Evolutionary conservation across 1,140 invertebrate genomes (phyloP), one percentile per base, ranked within the genome.

Genomic region (Anastrepha ludens): DNA sequence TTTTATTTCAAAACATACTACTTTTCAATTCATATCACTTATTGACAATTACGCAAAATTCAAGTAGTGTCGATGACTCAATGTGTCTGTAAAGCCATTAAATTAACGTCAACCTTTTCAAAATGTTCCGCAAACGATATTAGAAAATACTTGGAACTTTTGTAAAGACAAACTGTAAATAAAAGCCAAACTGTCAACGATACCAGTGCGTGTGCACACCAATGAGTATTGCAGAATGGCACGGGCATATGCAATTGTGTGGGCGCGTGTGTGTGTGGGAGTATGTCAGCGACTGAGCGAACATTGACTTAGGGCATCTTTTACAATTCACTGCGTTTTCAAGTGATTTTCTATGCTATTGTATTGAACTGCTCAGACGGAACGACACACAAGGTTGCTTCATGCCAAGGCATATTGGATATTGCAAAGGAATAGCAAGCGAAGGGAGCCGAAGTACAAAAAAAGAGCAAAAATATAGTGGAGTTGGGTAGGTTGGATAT

Each of bases 271-370:
- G 17, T 74, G 67, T 15, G 41, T 47, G 41, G 2, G 3, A 6
- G 11, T 55, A 55, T 55, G 6, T 2, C 50, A 55, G 44, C 15
- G 13, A 74, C 17, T 44, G 15, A 17, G 41, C 67, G 41, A 17
- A 74, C 41, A 85, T 85, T 60, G 47, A 85, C 81, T 85, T 60
- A 17, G 9, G 60, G 85, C 20, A 86, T 86, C 20, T 86, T 64
- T 86, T 86, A 86, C 85, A 86, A 86, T 74, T 87, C 62, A 87
- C 29, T 87, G 62, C n/a, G 15, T 59, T 87, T 87, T 67, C 47
- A 59, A 85, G 58, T 86, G 86, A 64, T 62, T 86, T 65, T 86
- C 60, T 64, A 29, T 39, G n/a, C n/a, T 39, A 86, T 64, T 62
- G 44, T 74, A 47, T 41, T 15, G 41, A 74, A 74, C 41, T 47